Base-by-base conservation (phyloP, 2,888 invertebrate genomes). In the Vandiemenella viatica region DNA sequence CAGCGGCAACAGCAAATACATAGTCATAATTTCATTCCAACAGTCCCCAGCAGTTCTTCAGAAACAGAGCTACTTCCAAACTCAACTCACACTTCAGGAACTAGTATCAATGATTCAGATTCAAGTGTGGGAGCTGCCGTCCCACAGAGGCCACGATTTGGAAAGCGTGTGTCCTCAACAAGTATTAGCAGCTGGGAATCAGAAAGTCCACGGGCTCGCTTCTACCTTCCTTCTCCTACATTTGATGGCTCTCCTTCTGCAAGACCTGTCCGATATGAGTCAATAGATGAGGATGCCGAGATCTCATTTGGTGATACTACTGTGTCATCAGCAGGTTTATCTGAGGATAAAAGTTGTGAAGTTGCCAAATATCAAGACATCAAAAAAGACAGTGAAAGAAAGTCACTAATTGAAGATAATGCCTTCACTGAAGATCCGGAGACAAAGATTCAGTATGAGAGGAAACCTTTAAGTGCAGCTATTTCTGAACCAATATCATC, bases 121-220 rank as follows among this genome's bases (percentile, higher is more conserved):
- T n/a, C 19, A 10, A 13, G 13, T 13, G 42, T 20, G 5, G 21
- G 8, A 20, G 19, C 8, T 5, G 20, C 21, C 13, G 13, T 19
- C 19, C 19, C n/a, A 17, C 16, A 6, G 10, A 13, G 19, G 5
- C 19, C 19, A 1, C 10, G 19, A 13, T n/a, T 42, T 13, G 42
- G 37, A 18, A 50, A 50, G 42, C 42, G 50, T 19, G 6, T 46
- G 37, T 50, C 52, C n/a, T 52, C 52, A 8, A 52, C 52, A 4
- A 53, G 52, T 10, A 8, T 50, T 8, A 49, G 51, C 40, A 53
- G 53, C 19, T 53, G 52, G 52, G 52, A 53, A 26, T 48, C 50
- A 10, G 48, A 50, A 38, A 42, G n/a, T 20, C n/a, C 20, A 15
- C 19, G 42, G 19, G 19, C 21, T 8, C 16, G 20, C 7, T 19